These are phyloP conservation scores for Neodontobutis hainanensis DNA, from an alignment of 2,113 vertebrate species.

Conservation along the genomic window DNA sequence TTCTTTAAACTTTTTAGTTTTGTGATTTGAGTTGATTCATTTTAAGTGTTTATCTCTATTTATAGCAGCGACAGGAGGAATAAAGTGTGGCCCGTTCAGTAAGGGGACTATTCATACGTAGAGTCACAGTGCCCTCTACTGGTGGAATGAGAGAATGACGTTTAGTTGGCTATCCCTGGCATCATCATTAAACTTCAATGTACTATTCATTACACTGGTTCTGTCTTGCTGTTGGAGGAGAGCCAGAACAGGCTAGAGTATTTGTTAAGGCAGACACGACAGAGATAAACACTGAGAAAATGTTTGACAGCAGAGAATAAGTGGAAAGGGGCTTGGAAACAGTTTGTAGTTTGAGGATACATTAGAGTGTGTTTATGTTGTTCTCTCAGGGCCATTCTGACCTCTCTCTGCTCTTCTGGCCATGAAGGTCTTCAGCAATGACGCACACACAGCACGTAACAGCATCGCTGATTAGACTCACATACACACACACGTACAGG, in stretches of 20 bases:
- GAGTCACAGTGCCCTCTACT: conserved; percentile 78
- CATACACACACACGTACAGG: conserved; percentile 32
- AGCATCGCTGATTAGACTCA: conserved; percentile 64
- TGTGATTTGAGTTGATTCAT: neutral
- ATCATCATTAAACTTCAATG: conserved; percentile 13
- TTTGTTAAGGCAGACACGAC: neutral
- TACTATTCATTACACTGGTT: conserved; percentile 22
- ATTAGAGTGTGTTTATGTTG: conserved; percentile 24
- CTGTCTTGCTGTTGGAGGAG: conserved; percentile 8
- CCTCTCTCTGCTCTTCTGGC: conserved; percentile 75
- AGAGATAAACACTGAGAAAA: neutral
- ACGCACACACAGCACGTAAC: conserved; percentile 70
- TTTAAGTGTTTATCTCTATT: neutral
- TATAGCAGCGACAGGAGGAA: conserved; percentile 21
- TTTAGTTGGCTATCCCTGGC: neutral
- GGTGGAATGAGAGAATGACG: conserved; percentile 55
- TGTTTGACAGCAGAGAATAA: conserved; percentile 1
- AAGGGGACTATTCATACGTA: conserved; percentile 50
- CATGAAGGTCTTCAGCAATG: conserved; percentile 76
- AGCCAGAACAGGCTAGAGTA: neutral
- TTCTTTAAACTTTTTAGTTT: neutral
- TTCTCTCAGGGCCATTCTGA: conserved; percentile 72
- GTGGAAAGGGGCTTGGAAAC: conserved; percentile 5
- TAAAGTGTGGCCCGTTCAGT: conserved; percentile 32
- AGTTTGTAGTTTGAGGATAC: conserved; percentile 19